Conservation (phyloP, 2,888 invertebrate genomes). For the Arge pagana region DNA sequence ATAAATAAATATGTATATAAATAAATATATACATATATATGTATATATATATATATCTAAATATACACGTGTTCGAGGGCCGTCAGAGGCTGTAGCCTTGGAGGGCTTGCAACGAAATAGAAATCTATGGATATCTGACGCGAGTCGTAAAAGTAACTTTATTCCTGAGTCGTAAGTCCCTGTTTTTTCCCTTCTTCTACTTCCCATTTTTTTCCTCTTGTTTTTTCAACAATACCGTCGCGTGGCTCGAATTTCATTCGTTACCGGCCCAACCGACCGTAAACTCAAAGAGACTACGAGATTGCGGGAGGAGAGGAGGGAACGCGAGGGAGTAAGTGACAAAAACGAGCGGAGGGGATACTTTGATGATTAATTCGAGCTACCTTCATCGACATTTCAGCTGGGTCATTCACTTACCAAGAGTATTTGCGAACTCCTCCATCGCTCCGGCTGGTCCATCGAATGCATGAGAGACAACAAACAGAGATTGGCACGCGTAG, state of each 20-base stretch:
- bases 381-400: neutral
- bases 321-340: slow-evolving; percentile 28
- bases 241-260: neutral
- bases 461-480: slow-evolving; percentile 37
- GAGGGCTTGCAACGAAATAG: too few relatives aligned
- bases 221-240: slow-evolving; percentile 5
- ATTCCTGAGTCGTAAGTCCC: slow-evolving; percentile 1
- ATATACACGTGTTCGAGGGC: too few relatives aligned
- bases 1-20: too few relatives aligned
- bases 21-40: too few relatives aligned
- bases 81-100: too few relatives aligned
- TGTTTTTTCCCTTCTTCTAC: slow-evolving; percentile 4
- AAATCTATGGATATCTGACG: too few relatives aligned
- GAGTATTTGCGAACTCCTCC: slow-evolving; percentile 53
- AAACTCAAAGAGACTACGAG: too few relatives aligned
- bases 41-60: too few relatives aligned
- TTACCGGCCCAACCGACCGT: slow-evolving; percentile 2
- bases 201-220: neutral
- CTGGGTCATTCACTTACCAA: slow-evolving; percentile 46
- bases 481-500: slow-evolving; percentile 3
- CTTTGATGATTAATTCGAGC: slow-evolving; percentile 3
- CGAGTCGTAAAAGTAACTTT: too few relatives aligned
- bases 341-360: slow-evolving; percentile 8
- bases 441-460: slow-evolving; percentile 47
- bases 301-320: neutral